phyloP scores from a whole-genome alignment of 1,140 invertebrate species.

The Acyrthosiphon pisum region DNA sequence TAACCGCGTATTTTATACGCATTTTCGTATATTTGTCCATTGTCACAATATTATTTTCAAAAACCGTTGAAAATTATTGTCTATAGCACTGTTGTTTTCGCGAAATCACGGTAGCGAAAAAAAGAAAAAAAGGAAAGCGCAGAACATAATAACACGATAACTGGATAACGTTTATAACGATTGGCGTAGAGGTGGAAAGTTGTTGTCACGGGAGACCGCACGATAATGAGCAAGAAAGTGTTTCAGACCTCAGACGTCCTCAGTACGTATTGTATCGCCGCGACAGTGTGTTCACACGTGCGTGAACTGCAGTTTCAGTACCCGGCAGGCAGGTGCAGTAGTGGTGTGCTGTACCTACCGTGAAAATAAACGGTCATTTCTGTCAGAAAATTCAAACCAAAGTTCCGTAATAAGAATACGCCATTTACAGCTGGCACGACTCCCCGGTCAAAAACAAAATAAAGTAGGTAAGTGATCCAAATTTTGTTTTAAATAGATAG shows the following conservation, averaged over 20 bases:
- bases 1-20: background rate
- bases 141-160: background rate
- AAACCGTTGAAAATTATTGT: background rate
- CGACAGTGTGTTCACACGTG: constrained; percentile 11
- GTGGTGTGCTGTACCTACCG: background rate
- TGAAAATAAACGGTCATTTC: background rate
- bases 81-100: background rate
- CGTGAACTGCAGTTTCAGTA: background rate
- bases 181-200: constrained; percentile 48
- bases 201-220: background rate
- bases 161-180: background rate
- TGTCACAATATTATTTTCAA: background rate
- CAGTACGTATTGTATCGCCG: constrained; percentile 28
- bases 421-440: no score
- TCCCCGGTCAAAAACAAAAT: background rate
- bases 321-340: background rate
- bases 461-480: background rate
- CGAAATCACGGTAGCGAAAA: background rate
- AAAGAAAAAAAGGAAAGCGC: constrained; percentile 40
- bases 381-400: background rate
- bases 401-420: background rate
- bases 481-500: background rate
- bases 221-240: constrained; percentile 24
- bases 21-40: background rate
- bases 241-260: background rate